Evolutionary conservation across 2,888 invertebrate species (phyloP), one percentile per base, ranked within the genome.

Genomic region (Lathronympha strigana): DNA sequence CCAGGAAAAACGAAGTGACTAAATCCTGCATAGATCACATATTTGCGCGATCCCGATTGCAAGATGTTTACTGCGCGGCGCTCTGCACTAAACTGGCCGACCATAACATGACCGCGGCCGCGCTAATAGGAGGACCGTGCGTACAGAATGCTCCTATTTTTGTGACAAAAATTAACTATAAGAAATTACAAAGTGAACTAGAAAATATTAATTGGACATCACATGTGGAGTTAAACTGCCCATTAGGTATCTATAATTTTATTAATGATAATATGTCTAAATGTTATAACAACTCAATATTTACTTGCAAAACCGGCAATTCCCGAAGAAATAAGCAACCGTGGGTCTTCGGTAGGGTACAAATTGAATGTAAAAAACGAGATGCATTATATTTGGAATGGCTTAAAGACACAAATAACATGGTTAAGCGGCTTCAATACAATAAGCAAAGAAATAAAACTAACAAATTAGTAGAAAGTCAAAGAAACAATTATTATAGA

Each of bases 31-130:
- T n/a, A n/a, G n/a, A n/a, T n/a, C n/a, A n/a, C n/a, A n/a, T n/a
- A n/a, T n/a, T n/a, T n/a, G n/a, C n/a, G n/a, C n/a, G n/a, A n/a
- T n/a, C n/a, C n/a, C n/a, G n/a, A n/a, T n/a, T n/a, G n/a, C n/a
- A 45, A 43, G 55, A 57, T 43, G 43, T 57, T 9, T 57, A 43
- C 55, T 57, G 43, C 40, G 55, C 6, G 13, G 55, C 43, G 28
- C 17, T 57, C 31, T n/a, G 43, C 43, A 57, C 31, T 5, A 21
- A 31, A 57, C 31, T 45, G 19, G 57, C 57, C 19, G 57, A 57
- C 13, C 57, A 57, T 19, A 25, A 17, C 1, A 38, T 54, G 40
- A 54, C 54, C 5, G 57, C 31, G 3, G 43, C 17, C 0, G 45
- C 57, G 19, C n/a, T 43, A 1, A 4, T 31, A 11, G 19, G 31